Evolutionary conservation across 2,888 invertebrate species (phyloP), one percentile per base, ranked within the genome.

Genomic region (Drosophila prostipennis): DNA sequence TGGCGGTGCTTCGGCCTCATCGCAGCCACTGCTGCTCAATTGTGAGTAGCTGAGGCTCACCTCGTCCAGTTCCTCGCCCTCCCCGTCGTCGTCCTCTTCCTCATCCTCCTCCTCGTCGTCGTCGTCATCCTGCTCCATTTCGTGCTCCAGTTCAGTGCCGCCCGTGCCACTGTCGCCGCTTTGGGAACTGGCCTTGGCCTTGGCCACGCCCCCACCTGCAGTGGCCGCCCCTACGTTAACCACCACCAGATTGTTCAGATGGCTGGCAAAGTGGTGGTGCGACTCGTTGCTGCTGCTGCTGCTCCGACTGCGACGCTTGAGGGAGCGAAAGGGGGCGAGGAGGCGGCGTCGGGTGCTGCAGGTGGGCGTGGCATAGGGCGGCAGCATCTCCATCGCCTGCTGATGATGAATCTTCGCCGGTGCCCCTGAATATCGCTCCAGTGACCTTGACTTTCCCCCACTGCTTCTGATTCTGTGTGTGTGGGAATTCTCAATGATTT

Each of bases 281-380:
- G 83, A 86, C 8, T 88, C 86, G 48, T 74, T 89, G 67, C 90
- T 90, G 80, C 90, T 90, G 74, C 89, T 91, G 76, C 91, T 91
- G 81, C 90, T 90, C 60, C 90, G 90, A 77, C 91, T 90, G 69
- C 91, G 91, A 0, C 89, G 84, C 65, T 90, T 90, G 72, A 90
- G 77, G 2, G 90, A 89, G 2, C 90, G 90, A 65, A 90, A 90
- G 19, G 90, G 90, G 19, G 90, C 87, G 2, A 90, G 78, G 32
- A 90, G 69, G 26, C 90, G 90, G 6, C 89, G 87, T 6, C 89
- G 84, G 5, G 89, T 81, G 53, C 76, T 82, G 59, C 87, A 49
- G 0, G 83, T 89, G 64, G 89, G 89, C 72, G 89, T 87, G 83
- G 80, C 80, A 58, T 77, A 73, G 72, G 84, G 74, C 23, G 79